These are phyloP conservation scores for Colletes latitarsis DNA, from an alignment of 1,140 invertebrate genomes.

Conservation along the genomic window DNA sequence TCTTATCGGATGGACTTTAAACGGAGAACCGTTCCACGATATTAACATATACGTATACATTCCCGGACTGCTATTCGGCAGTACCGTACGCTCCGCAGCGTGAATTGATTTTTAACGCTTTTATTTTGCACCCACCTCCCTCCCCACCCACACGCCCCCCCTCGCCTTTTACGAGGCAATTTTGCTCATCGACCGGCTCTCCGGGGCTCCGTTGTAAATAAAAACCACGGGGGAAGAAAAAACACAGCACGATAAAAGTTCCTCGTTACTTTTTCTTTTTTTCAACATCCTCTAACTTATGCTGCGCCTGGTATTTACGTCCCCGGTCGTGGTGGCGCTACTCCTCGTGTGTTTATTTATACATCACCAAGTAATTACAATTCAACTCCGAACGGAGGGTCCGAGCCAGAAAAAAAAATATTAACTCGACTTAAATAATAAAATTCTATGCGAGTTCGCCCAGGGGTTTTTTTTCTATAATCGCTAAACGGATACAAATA, in stretches of 20 bases:
- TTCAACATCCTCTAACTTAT: constrained; percentile 25
- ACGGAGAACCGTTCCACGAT: constrained; percentile 30
- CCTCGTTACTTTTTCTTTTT: constrained; percentile 26
- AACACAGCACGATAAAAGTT: constrained; percentile 56
- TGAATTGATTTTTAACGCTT: constrained; percentile 56
- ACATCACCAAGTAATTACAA: constrained; percentile 32
- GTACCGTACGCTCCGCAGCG: constrained; percentile 34
- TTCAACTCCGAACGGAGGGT: constrained; percentile 19
- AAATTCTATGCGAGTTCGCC: too few relatives aligned
- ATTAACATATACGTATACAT: constrained; percentile 14
- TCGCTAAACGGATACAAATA: too few relatives aligned
- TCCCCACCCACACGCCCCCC: background rate
- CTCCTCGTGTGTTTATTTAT: constrained; percentile 8
- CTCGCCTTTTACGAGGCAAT: constrained; percentile 43
- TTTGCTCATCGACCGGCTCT: constrained; percentile 45
- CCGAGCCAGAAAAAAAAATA: too few relatives aligned
- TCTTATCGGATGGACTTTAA: constrained; percentile 32
- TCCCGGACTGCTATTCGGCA: background rate
- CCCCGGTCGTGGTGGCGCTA: constrained; percentile 28
- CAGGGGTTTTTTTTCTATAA: too few relatives aligned
- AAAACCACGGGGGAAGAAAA: constrained; percentile 54
- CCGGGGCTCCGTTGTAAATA: constrained; percentile 43
- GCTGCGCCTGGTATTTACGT: constrained; percentile 50
- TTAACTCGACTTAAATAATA: too few relatives aligned
- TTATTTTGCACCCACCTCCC: constrained; percentile 26